Evolutionary conservation across 2,797 vertebrate genomes (phyloP).

Genomic region (Crypturellus tataupa): DNA sequence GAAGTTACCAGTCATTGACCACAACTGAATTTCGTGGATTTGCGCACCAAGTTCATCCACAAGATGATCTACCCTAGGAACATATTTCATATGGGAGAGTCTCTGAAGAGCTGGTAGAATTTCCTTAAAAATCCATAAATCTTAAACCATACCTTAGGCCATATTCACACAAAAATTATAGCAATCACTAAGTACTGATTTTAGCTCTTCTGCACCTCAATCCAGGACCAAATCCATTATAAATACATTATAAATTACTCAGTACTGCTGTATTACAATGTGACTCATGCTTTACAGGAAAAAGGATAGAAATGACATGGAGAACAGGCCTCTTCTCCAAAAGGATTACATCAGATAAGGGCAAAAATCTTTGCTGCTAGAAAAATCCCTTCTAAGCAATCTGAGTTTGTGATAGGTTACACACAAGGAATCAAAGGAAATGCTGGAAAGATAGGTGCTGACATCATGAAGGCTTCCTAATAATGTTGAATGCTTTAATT

Average conservation of each 20-base stretch:
- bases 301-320: neutral
- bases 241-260: neutral
- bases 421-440: neutral
- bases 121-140: neutral
- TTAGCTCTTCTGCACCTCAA: neutral
- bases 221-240: neutral
- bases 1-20: neutral
- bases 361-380: neutral
- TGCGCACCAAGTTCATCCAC: neutral
- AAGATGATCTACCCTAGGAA: neutral
- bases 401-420: neutral
- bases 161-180: neutral
- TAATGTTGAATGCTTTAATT: conserved; percentile 5
- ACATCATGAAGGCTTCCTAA: neutral
- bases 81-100: neutral
- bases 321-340: neutral
- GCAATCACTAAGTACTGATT: neutral
- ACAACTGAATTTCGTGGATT: accelerated
- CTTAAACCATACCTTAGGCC: neutral
- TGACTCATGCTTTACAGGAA: neutral
- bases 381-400: neutral
- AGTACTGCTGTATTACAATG: neutral
- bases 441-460: neutral
- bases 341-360: neutral
- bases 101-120: neutral